Evolutionary conservation across 1,140 invertebrate genomes (phyloP).

Genomic region (Lasaia peninsularis): DNA sequence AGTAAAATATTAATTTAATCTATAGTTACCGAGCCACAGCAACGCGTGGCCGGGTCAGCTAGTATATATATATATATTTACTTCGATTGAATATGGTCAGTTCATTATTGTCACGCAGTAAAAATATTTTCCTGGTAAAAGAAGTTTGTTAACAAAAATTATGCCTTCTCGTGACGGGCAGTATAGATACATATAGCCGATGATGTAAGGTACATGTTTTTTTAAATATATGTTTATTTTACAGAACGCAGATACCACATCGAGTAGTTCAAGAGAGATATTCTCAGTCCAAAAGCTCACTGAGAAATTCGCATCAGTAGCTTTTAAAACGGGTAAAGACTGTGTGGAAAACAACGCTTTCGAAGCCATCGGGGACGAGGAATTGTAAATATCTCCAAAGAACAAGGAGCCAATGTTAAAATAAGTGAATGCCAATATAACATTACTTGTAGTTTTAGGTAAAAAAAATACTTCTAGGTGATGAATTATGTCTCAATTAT

Average conservation of each 20-base stretch:
- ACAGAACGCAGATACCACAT: conserved; percentile 70
- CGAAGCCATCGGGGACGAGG: conserved; percentile 93
- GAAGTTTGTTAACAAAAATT: too few relatives aligned
- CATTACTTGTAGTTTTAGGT: conserved; percentile 5
- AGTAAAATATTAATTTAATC: not conserved
- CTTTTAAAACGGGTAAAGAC: conserved; percentile 80
- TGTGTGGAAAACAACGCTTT: conserved; percentile 92
- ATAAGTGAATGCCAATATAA: conserved; percentile 21
- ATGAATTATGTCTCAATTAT: too few relatives aligned
- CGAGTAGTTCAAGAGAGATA: conserved; percentile 64
- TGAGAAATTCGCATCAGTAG: conserved; percentile 79
- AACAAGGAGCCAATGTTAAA: conserved; percentile 4
- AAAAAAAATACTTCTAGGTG: not conserved
- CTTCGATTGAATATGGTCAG: too few relatives aligned
- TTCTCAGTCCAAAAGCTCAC: conserved; percentile 78
- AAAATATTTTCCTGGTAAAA: too few relatives aligned
- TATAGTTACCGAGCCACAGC: too few relatives aligned
- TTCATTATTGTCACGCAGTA: too few relatives aligned
- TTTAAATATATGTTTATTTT: conserved; percentile 25
- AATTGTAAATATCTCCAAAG: conserved; percentile 80
- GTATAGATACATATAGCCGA: too few relatives aligned
- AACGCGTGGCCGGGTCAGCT: too few relatives aligned
- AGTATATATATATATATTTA: too few relatives aligned
- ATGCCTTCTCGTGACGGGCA: too few relatives aligned
- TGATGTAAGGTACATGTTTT: not conserved